A percentile compares a stretch with the other conserved stretches of the same genome.
phyloP scores from a whole-genome alignment of 2,888 invertebrate genomes.

The Cephus pulcher region DNA sequence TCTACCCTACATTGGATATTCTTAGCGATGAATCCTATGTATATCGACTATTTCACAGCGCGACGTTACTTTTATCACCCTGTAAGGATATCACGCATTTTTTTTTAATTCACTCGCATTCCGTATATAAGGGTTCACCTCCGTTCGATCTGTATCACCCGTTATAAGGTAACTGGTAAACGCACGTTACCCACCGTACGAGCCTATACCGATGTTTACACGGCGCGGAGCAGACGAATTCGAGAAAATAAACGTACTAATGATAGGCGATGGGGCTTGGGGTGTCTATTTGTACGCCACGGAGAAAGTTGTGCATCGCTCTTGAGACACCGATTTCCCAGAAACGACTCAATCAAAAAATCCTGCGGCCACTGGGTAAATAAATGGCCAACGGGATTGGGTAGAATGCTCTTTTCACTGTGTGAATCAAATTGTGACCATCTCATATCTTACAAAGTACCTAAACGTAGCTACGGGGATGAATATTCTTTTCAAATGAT shows the following conservation, averaged over 20 bases:
- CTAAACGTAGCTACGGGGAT: background rate
- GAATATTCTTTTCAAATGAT: background rate
- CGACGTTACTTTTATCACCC: background rate
- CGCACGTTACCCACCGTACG: background rate
- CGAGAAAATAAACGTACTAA: slow-evolving; percentile 6
- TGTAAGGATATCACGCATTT: background rate
- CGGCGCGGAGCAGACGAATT: background rate
- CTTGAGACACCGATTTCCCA: slow-evolving; percentile 8
- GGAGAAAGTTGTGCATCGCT: slow-evolving; percentile 5
- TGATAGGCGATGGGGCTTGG: slow-evolving; percentile 2
- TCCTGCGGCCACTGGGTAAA: background rate
- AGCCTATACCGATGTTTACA: slow-evolving; percentile 1
- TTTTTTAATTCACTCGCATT: background rate
- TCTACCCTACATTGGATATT: background rate
- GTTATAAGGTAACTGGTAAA: background rate
- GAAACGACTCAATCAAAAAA: slow-evolving; percentile 9
- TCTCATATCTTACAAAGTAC: background rate
- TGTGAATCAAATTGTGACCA: background rate
- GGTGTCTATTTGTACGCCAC: slow-evolving; percentile 2
- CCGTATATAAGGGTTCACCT: background rate
- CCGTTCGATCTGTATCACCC: background rate
- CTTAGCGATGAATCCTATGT: background rate
- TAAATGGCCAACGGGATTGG: background rate
- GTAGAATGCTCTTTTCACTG: background rate
- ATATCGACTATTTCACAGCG: background rate